A percentile compares a stretch with the other conserved stretches of the same genome.
phyloP scores from a whole-genome alignment of 2,113 vertebrate genomes.

The Eublepharis macularius region DNA sequence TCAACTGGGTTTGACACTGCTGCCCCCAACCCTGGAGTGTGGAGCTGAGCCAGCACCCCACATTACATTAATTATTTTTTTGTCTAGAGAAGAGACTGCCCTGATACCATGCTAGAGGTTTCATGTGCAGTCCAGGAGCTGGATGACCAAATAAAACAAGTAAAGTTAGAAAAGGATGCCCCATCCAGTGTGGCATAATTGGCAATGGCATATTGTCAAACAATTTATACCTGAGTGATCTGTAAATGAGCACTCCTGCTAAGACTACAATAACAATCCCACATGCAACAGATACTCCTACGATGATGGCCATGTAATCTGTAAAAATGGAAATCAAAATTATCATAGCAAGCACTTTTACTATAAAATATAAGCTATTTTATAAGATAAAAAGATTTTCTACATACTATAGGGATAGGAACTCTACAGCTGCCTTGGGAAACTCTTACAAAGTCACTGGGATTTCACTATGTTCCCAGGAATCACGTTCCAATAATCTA shows the following conservation, averaged over 20 bases:
- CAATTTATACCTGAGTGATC: conserved; percentile 58
- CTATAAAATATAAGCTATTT: not conserved
- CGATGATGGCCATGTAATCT: conserved; percentile 73
- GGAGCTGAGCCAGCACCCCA: no score
- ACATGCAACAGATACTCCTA: conserved; percentile 62
- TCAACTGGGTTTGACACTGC: no score
- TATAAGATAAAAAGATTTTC: not conserved
- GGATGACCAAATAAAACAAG: not conserved
- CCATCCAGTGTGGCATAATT: not conserved
- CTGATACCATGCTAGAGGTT: not conserved
- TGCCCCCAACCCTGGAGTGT: no score
- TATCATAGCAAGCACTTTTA: not conserved
- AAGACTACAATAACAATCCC: conserved; percentile 60
- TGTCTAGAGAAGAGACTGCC: not conserved
- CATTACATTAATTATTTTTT: not conserved
- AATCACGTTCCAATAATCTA: not conserved
- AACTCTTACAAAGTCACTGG: not conserved
- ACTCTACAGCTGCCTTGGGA: not conserved
- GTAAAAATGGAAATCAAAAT: conserved; percentile 30
- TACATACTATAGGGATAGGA: not conserved
- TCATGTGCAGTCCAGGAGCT: not conserved
- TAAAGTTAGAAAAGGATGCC: not conserved
- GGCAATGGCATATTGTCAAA: conserved; percentile 10
- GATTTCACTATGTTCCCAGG: no score
- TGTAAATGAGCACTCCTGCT: not conserved